These are phyloP conservation scores for Pharmacophagus antenor DNA, from an alignment of 2,888 invertebrate species.

Conservation along the genomic window DNA sequence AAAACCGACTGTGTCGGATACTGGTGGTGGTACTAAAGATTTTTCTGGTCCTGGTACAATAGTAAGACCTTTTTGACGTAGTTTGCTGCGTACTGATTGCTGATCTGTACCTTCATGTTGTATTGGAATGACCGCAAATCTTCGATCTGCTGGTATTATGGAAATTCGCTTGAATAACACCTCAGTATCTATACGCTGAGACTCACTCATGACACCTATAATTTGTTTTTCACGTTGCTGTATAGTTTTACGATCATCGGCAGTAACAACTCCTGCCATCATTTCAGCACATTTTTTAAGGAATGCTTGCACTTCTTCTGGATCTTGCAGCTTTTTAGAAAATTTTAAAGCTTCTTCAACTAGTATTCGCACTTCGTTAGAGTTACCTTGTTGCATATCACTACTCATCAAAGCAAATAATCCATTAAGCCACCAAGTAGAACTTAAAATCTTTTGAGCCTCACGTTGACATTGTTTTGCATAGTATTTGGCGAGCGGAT, in stretches of 20 bases:
- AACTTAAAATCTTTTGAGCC: slow-evolving; percentile 59
- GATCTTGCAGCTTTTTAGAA: slow-evolving; percentile 64
- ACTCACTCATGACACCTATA: slow-evolving; percentile 57
- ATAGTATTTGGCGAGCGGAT: slow-evolving; percentile 69
- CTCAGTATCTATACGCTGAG: slow-evolving; percentile 54
- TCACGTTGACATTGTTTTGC: slow-evolving; percentile 70
- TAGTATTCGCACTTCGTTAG: slow-evolving; percentile 67
- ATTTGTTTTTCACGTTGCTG: slow-evolving; percentile 61
- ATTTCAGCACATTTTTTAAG: slow-evolving; percentile 65
- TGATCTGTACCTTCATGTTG: slow-evolving; percentile 47
- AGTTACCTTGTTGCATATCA: slow-evolving; percentile 74
- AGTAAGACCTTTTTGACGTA: slow-evolving; percentile 61
- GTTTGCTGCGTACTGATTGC: slow-evolving; percentile 53
- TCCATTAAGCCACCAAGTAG: slow-evolving; percentile 72
- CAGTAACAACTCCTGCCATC: slow-evolving; percentile 54
- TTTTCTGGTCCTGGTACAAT: slow-evolving; percentile 63
- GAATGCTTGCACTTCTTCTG: slow-evolving; percentile 67
- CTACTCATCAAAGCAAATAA: slow-evolving; percentile 70
- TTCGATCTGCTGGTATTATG: slow-evolving; percentile 60
- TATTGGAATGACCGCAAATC: slow-evolving; percentile 63
- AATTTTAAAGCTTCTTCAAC: slow-evolving; percentile 70
- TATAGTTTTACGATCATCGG: slow-evolving; percentile 66
- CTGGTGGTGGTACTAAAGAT: slow-evolving; percentile 54
- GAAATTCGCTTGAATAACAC: slow-evolving; percentile 71
- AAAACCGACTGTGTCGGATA: slow-evolving; percentile 53